phyloP scores from a whole-genome alignment of 2,113 vertebrate genomes.

The Neolamprologus sp. region DNA sequence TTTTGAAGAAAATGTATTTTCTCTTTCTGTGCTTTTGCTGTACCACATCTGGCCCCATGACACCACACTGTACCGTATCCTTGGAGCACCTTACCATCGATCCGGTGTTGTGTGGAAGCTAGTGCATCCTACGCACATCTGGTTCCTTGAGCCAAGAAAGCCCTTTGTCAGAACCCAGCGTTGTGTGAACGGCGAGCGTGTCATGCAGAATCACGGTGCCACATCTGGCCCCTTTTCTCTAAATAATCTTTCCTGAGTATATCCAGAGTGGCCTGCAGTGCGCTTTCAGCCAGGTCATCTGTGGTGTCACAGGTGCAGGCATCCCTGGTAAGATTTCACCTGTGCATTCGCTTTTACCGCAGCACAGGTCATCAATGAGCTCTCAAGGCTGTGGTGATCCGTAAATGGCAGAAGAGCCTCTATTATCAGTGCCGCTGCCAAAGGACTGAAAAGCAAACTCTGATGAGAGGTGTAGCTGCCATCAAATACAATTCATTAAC shows the following conservation, averaged over 20 bases:
- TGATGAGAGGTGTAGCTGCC: background rate
- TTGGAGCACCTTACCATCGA: accelerated
- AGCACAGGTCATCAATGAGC: background rate
- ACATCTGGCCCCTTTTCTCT: background rate
- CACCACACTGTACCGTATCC: background rate
- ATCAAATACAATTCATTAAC: background rate
- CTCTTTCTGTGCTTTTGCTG: background rate
- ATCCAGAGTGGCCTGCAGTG: background rate
- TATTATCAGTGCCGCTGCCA: background rate
- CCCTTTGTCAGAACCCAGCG: background rate
- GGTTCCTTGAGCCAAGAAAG: background rate
- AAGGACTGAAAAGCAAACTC: background rate
- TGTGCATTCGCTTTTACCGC: background rate
- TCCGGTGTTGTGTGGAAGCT: background rate
- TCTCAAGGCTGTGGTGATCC: background rate
- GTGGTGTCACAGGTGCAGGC: background rate
- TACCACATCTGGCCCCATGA: background rate
- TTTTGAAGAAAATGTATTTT: background rate
- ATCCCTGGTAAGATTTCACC: background rate
- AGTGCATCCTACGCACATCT: background rate
- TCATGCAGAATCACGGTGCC: background rate
- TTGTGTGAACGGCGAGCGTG: accelerated
- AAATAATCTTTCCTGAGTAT: background rate
- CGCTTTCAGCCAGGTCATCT: accelerated
- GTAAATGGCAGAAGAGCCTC: background rate